These are phyloP conservation scores for Phaethornis superciliosus DNA, from an alignment of 2,113 vertebrate genomes.

Conservation along the genomic window DNA sequence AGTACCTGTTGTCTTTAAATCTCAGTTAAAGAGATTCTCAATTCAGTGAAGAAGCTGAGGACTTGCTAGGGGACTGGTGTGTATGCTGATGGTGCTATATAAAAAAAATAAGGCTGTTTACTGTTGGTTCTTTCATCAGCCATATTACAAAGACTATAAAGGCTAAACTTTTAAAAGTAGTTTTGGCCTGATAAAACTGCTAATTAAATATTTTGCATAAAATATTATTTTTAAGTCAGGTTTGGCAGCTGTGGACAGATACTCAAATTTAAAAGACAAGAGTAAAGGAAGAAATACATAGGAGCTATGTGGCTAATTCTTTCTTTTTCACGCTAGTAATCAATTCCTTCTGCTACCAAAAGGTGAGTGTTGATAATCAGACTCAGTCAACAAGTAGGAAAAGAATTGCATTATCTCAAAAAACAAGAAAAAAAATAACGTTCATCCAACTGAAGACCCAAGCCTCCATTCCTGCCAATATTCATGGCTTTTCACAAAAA, in stretches of 20 bases:
- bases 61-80: fast-evolving
- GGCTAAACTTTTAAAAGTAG: not conserved
- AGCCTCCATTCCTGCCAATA: not conserved
- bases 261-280: not conserved
- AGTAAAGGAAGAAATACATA: not conserved
- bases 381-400: not conserved
- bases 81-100: not conserved
- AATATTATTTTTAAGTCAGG: not conserved
- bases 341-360: not conserved
- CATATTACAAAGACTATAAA: not conserved
- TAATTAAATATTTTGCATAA: not conserved
- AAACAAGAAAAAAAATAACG: not conserved
- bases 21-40: not conserved
- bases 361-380: not conserved
- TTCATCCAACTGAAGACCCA: not conserved
- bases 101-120: not conserved
- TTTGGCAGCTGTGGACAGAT: not conserved
- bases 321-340: not conserved
- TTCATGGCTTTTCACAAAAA: not conserved
- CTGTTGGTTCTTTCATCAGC: not conserved
- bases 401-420: not conserved
- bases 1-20: not conserved
- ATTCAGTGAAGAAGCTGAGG: not conserved
- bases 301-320: not conserved
- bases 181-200: not conserved